A percentile compares a stretch with the other conserved stretches of the same genome.
phyloP scores from a whole-genome alignment of 92 coral and sea anemone species.

The Micromussa lordhowensis region DNA sequence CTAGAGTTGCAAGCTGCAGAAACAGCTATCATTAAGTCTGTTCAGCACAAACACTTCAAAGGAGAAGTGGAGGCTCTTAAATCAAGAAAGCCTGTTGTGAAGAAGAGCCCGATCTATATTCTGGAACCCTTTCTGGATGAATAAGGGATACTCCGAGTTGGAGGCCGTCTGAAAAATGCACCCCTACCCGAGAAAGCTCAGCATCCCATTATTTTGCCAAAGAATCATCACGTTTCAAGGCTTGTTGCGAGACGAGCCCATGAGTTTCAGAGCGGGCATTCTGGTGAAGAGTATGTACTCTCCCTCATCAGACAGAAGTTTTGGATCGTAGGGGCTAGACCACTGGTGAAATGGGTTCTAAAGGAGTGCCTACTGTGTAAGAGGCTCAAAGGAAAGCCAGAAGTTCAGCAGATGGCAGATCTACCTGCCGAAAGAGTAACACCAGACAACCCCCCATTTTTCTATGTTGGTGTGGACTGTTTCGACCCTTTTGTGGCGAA shows the following conservation, averaged over 20 bases:
- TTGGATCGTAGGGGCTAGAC: too few relatives aligned
- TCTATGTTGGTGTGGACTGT: slow-evolving; percentile 44
- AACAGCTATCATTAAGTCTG: slow-evolving; percentile 3
- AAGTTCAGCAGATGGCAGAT: slow-evolving; percentile 47
- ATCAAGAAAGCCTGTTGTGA: slow-evolving; percentile 24
- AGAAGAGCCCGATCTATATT: slow-evolving; percentile 34
- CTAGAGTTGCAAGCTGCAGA: slow-evolving; percentile 34
- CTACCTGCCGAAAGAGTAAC: slow-evolving; percentile 26
- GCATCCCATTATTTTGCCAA: slow-evolving; percentile 47
- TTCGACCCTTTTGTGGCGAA: slow-evolving; percentile 44
- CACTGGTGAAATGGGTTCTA: slow-evolving; percentile 28
- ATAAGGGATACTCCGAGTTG: slow-evolving; percentile 38
- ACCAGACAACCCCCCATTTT: slow-evolving; percentile 46
- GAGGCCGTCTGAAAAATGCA: slow-evolving; percentile 40
- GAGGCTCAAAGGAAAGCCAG: slow-evolving; percentile 18
- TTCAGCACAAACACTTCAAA: background rate
- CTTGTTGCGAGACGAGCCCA: slow-evolving; percentile 24
- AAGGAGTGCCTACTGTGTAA: slow-evolving; percentile 17
- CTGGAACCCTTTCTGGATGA: slow-evolving; percentile 37
- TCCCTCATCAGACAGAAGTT: too few relatives aligned
- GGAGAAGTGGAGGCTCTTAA: slow-evolving; percentile 1
- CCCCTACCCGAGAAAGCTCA: slow-evolving; percentile 25
- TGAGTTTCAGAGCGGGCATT: slow-evolving; percentile 18
- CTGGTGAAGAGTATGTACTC: slow-evolving; percentile 32
- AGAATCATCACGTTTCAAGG: slow-evolving; percentile 14